phyloP scores from a whole-genome alignment of 2,797 vertebrate species.

The Cyprinella venusta region DNA sequence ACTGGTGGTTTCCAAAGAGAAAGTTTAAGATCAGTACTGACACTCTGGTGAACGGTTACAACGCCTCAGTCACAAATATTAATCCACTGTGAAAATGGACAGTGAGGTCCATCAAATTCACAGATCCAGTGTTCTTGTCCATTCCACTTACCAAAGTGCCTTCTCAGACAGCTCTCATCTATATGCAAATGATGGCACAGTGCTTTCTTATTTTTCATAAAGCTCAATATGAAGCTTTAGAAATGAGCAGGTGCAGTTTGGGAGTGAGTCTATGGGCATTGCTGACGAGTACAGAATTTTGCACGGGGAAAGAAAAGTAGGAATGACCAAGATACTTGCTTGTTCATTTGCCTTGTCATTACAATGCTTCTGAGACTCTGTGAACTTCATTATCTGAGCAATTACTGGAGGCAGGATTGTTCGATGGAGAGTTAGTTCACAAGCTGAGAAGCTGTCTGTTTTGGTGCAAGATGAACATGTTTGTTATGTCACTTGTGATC shows the following conservation, averaged over 20 bases:
- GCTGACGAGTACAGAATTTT: constrained; percentile 28
- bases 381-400: constrained; percentile 28
- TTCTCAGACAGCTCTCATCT: constrained; percentile 55
- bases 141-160: constrained; percentile 52
- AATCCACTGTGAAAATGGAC: constrained; percentile 27
- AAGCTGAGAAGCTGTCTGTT: neutral
- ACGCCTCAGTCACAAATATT: neutral
- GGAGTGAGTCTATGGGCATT: neutral
- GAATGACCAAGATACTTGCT: neutral
- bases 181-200: constrained; percentile 59
- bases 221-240: constrained; percentile 44
- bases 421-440: constrained; percentile 13
- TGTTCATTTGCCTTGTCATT: constrained; percentile 6
- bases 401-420: constrained; percentile 34
- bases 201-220: constrained; percentile 34
- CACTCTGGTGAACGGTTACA: neutral
- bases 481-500: constrained; percentile 22
- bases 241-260: constrained; percentile 51
- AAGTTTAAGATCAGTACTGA: neutral
- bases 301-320: neutral
- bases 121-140: constrained; percentile 39
- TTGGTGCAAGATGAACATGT: neutral
- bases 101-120: constrained; percentile 9
- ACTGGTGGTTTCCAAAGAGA: neutral
- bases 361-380: constrained; percentile 29